Evolutionary conservation across 2,113 vertebrate genomes (phyloP).

Genomic region (Peucedramus taeniatus): DNA sequence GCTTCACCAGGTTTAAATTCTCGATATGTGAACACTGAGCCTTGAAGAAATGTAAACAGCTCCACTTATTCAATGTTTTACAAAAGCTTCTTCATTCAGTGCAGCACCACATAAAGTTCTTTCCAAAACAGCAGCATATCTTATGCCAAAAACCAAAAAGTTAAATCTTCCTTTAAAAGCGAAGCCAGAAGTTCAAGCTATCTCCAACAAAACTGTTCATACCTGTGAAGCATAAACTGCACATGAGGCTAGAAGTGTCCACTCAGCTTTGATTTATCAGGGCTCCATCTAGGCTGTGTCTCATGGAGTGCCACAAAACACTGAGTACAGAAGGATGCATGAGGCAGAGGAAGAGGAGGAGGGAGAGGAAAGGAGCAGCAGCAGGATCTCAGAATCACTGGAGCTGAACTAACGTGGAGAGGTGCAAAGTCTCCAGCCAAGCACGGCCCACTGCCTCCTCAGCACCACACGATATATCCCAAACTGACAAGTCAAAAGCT

Average conservation of each 20-base stretch:
- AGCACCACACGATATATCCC: background rate
- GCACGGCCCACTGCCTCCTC: background rate
- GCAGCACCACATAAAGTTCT: background rate
- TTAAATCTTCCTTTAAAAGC: background rate
- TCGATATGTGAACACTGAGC: background rate
- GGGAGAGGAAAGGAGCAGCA: background rate
- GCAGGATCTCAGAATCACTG: fast-evolving
- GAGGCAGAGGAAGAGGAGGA: background rate
- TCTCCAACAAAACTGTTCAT: background rate
- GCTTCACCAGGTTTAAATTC: background rate
- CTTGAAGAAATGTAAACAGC: background rate
- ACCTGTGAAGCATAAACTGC: background rate
- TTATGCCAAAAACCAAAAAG: background rate
- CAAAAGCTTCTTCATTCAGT: background rate
- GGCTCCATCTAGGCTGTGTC: background rate
- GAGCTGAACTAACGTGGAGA: fast-evolving
- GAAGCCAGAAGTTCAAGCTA: background rate
- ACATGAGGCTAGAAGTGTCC: background rate
- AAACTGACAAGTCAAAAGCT: slow-evolving; percentile 15
- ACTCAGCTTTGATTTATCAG: background rate
- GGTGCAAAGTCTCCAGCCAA: background rate
- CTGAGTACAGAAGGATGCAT: background rate
- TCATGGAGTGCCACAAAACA: background rate
- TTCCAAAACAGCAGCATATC: background rate
- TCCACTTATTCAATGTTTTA: background rate